Evolutionary conservation across 2,888 invertebrate genomes (phyloP).

Genomic region (Tinea pellionella): DNA sequence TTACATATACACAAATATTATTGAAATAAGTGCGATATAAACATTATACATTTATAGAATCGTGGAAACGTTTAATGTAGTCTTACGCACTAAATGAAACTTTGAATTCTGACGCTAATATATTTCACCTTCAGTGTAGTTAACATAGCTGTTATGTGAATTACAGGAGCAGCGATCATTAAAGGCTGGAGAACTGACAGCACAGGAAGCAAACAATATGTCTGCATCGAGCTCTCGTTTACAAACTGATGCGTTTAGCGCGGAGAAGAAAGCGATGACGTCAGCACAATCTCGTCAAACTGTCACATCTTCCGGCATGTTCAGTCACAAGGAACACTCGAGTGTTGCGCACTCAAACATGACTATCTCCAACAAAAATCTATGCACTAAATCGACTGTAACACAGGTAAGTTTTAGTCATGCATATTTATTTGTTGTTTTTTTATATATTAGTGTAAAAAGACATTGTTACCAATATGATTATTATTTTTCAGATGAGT

Average conservation of each 20-base stretch:
- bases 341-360: conserved; percentile 85
- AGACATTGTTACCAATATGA: neutral
- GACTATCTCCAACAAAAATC: conserved; percentile 80
- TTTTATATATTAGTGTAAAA: too few relatives aligned
- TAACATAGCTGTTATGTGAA: neutral
- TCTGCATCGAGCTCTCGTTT: conserved; percentile 86
- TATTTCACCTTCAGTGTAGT: conserved; percentile 7
- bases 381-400: conserved; percentile 73
- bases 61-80: neutral
- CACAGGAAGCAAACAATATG: conserved; percentile 88
- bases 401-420: conserved; percentile 48
- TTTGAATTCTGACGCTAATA: conserved; percentile 8
- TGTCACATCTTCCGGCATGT: conserved; percentile 82
- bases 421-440: too few relatives aligned
- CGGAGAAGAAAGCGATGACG: conserved; percentile 81
- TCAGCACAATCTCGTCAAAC: conserved; percentile 84
- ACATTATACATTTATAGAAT: neutral
- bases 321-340: conserved; percentile 75
- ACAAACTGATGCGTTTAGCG: conserved; percentile 87
- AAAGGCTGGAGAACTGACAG: conserved; percentile 85
- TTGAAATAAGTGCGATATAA: neutral
- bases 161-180: conserved; percentile 85
- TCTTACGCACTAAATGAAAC: neutral
- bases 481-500: conserved; percentile 64
- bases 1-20: too few relatives aligned